Conservation (phyloP, 2,888 invertebrate species). For the Tiphia femorata region DNA sequence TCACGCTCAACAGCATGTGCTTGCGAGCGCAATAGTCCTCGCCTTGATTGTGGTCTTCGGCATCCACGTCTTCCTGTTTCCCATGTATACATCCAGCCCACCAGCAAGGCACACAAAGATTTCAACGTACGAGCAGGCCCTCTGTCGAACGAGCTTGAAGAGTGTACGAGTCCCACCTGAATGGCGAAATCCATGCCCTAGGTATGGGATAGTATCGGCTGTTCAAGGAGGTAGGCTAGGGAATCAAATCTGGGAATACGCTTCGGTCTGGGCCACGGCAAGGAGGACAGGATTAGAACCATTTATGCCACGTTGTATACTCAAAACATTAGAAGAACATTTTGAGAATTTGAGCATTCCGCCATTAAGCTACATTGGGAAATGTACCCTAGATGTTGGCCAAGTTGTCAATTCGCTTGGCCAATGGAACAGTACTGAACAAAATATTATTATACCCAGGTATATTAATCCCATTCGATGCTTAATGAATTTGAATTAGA, state of each 20-base stretch:
- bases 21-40: slow-evolving; percentile 73
- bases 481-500: no score
- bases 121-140: slow-evolving; percentile 71
- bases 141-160: slow-evolving; percentile 70
- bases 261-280: slow-evolving; percentile 65
- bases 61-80: slow-evolving; percentile 74
- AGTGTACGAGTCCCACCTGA: slow-evolving; percentile 62
- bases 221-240: slow-evolving; percentile 65
- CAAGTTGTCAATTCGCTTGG: slow-evolving; percentile 70
- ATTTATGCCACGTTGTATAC: slow-evolving; percentile 67
- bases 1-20: slow-evolving; percentile 73
- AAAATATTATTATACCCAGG: slow-evolving; percentile 73
- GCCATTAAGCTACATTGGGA: slow-evolving; percentile 72
- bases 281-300: slow-evolving; percentile 64
- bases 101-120: slow-evolving; percentile 66
- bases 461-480: slow-evolving; percentile 31
- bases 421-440: slow-evolving; percentile 73
- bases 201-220: slow-evolving; percentile 61
- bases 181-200: slow-evolving; percentile 60
- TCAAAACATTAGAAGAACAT: slow-evolving; percentile 71
- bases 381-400: slow-evolving; percentile 70
- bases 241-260: slow-evolving; percentile 67
- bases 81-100: slow-evolving; percentile 70
- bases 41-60: slow-evolving; percentile 73
- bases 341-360: slow-evolving; percentile 73